Evolutionary conservation across 2,113 vertebrate species (phyloP).

Genomic region (Zosterops japonicus): DNA sequence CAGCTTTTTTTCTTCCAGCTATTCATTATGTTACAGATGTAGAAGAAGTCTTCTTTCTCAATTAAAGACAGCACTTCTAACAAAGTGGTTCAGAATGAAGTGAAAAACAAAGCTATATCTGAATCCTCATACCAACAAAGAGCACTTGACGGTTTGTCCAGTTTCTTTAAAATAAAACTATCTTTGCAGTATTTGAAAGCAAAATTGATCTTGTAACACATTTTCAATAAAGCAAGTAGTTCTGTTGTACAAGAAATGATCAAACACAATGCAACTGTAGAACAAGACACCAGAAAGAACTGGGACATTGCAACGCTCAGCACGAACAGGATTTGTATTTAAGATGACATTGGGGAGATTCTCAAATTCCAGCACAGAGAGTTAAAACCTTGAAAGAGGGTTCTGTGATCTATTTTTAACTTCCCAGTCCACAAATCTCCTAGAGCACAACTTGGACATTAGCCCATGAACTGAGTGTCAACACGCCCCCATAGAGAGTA

Average conservation of each 20-base stretch:
- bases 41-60: not conserved
- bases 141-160: not conserved
- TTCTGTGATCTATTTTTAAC: constrained; percentile 15
- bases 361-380: not conserved
- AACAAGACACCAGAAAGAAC: not conserved
- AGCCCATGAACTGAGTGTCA: not conserved
- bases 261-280: not conserved
- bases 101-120: not conserved
- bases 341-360: rapidly evolving
- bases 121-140: not conserved
- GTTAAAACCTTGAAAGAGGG: not conserved
- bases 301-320: not conserved
- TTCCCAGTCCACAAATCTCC: not conserved
- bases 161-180: not conserved
- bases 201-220: not conserved
- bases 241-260: not conserved
- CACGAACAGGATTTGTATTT: rapidly evolving
- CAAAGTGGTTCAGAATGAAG: not conserved
- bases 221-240: not conserved
- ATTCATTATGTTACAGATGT: not conserved
- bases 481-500: not conserved
- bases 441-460: not conserved
- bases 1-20: not conserved
- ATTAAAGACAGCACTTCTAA: not conserved
- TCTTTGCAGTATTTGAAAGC: not conserved